Percentiles rank a stretch among this genome's conserved stretches.
Evolutionary conservation across 2,113 vertebrate species (phyloP).

Genomic region (Crocuta crocuta): DNA sequence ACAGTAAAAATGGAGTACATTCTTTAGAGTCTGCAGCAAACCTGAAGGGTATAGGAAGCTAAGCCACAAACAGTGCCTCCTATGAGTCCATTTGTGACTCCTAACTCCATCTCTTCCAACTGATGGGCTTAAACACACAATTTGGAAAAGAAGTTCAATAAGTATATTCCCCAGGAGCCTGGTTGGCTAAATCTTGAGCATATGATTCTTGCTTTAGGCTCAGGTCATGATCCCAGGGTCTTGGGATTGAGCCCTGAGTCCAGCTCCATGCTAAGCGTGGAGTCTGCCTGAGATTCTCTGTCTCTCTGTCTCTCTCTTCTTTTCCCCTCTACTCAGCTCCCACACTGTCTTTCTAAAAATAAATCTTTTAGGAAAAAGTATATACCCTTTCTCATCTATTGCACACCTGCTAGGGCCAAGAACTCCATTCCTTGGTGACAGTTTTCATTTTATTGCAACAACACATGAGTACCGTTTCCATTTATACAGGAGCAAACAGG

Average conservation of each 20-base stretch:
- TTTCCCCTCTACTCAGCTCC: no score
- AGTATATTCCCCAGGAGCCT: no score
- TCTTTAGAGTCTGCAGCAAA: neutral
- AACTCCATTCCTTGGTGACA: neutral
- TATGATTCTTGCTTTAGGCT: no score
- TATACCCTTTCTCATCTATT: neutral
- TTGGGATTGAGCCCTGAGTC: no score
- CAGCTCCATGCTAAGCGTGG: no score
- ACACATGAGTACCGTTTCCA: neutral
- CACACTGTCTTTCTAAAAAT: no score
- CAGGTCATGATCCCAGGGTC: no score
- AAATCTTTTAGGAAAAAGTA: no score
- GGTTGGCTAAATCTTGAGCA: no score
- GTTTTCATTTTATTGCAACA: neutral
- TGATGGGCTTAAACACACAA: neutral
- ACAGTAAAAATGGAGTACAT: neutral
- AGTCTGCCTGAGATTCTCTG: no score
- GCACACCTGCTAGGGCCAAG: neutral
- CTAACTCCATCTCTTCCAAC: neutral
- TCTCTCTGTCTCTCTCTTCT: no score
- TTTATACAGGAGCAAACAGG: neutral
- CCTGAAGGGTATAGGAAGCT: neutral
- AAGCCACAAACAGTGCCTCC: neutral
- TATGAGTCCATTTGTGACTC: neutral
- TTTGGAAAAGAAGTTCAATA: neutral